A percentile compares a stretch with the other conserved stretches of the same genome.
These are phyloP conservation scores for Cotesia glomerata DNA, from an alignment of 1,140 invertebrate genomes.

Conservation along the genomic window DNA sequence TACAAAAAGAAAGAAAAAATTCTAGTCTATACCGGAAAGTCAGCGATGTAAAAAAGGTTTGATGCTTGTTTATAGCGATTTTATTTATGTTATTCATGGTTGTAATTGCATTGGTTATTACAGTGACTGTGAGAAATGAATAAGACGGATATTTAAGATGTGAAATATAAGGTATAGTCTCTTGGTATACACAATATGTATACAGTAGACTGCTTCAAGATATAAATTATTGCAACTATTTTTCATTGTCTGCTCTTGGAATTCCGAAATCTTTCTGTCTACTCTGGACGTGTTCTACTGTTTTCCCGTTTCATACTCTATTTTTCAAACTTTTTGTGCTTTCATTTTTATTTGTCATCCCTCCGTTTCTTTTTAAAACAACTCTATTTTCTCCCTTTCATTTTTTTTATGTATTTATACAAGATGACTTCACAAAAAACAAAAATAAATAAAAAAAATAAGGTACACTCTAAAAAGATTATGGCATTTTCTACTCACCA, in stretches of 20 bases:
- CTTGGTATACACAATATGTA: not conserved
- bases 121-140: not conserved
- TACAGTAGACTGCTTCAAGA: not conserved
- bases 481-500: no score
- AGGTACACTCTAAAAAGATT: no score
- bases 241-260: not conserved
- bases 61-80: no score
- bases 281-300: slow-evolving; percentile 1
- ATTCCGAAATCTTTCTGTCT: slow-evolving; percentile 17
- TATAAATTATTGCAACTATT: slow-evolving; percentile 21
- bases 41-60: no score
- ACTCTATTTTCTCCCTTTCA: no score
- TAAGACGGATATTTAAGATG: not conserved
- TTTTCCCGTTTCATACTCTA: not conserved
- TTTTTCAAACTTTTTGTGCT: not conserved
- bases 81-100: no score
- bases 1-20: no score
- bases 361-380: not conserved
- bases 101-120: no score
- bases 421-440: no score
- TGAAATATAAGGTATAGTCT: not conserved
- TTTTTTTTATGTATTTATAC: no score
- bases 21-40: no score
- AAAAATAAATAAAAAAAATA: no score
- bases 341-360: not conserved